Evolutionary conservation across 1,140 invertebrate genomes (phyloP).

Genomic region (Drosophila setifemur): DNA sequence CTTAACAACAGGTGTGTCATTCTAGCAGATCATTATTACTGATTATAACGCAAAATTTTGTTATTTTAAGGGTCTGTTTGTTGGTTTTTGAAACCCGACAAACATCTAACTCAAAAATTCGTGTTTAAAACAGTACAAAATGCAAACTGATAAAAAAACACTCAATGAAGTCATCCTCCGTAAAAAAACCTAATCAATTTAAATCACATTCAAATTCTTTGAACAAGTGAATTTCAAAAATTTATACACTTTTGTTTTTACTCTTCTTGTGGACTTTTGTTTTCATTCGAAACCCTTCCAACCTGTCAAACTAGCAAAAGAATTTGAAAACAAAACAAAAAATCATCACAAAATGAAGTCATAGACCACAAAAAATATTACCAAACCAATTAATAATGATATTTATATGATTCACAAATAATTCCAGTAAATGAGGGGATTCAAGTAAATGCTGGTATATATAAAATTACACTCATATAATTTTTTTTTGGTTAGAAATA

Average conservation of each 20-base stretch:
- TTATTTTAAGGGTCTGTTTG: conserved; percentile 5
- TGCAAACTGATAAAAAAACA: background rate
- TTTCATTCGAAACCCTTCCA: background rate
- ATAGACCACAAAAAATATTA: conserved; percentile 20
- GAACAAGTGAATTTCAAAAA: background rate
- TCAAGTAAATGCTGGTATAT: too few relatives aligned
- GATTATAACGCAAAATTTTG: conserved; percentile 24
- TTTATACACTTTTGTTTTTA: background rate
- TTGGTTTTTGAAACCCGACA: background rate
- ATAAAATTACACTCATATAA: too few relatives aligned
- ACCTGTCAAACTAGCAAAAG: background rate
- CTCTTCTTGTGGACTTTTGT: background rate
- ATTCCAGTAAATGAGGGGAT: too few relatives aligned
- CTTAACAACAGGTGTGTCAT: conserved; percentile 5
- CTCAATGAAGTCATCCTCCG: conserved; percentile 23
- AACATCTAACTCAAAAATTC: background rate
- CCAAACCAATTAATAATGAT: conserved; percentile 8
- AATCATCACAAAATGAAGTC: conserved; percentile 19
- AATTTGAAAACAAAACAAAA: conserved; percentile 12
- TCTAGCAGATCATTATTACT: conserved; percentile 8
- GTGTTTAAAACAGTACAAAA: background rate
- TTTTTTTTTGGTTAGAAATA: background rate
- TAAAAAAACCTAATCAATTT: background rate
- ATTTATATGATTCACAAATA: conserved; percentile 13
- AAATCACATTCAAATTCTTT: conserved; percentile 3